These are phyloP conservation scores for Hemicordylus capensis DNA, from an alignment of 2,113 vertebrate genomes.

Conservation along the genomic window DNA sequence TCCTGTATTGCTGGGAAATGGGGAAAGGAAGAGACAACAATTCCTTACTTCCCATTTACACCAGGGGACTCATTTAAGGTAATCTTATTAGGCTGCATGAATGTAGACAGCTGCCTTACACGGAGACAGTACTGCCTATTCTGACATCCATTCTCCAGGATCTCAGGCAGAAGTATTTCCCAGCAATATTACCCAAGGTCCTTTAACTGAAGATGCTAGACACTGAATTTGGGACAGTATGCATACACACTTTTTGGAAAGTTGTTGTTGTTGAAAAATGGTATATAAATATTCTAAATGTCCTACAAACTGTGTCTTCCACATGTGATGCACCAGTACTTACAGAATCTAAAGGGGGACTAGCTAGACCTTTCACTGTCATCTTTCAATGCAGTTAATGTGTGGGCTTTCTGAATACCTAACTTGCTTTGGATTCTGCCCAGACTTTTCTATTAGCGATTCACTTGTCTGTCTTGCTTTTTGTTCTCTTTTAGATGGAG, in stretches of 20 bases:
- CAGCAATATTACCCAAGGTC: background rate
- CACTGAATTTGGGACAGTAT: background rate
- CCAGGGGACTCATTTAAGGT: constrained; percentile 89
- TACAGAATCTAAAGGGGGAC: background rate
- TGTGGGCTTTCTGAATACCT: background rate
- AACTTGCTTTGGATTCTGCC: background rate
- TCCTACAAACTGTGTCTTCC: background rate
- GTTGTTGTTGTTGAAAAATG: too few species aligned
- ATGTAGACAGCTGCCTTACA: background rate
- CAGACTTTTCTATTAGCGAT: background rate
- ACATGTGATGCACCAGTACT: background rate
- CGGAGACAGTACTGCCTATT: background rate
- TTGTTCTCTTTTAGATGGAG: constrained; percentile 82
- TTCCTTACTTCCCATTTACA: constrained; percentile 89
- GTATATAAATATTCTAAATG: too few species aligned
- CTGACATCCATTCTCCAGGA: background rate
- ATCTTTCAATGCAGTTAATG: background rate
- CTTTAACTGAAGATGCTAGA: background rate
- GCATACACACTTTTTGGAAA: too few species aligned
- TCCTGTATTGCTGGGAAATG: constrained; percentile 84
- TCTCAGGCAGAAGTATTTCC: background rate
- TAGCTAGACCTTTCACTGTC: background rate
- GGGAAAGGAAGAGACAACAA: constrained; percentile 84
- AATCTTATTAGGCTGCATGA: constrained; percentile 14
- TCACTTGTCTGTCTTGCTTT: background rate